These are phyloP conservation scores for Riparia riparia DNA, from an alignment of 2,113 vertebrate species.

Conservation along the genomic window DNA sequence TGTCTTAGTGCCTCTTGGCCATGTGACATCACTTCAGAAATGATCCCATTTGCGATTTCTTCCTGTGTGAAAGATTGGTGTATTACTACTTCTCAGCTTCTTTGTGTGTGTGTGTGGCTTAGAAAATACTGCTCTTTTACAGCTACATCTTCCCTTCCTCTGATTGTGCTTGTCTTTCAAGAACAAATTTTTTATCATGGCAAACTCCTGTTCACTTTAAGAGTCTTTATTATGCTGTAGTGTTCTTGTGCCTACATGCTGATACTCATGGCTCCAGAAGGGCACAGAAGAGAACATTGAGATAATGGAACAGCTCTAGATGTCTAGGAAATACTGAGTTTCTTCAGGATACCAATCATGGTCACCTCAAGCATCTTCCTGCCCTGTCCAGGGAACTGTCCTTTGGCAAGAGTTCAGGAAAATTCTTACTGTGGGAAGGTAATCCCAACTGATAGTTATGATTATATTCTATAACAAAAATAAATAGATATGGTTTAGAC, in stretches of 20 bases:
- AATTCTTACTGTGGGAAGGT: not conserved
- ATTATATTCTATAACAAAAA: not conserved
- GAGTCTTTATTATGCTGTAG: not conserved
- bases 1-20: not conserved
- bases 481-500: fast-evolving
- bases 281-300: not conserved
- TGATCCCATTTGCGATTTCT: not conserved
- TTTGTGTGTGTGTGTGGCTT: not conserved
- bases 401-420: not conserved
- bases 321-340: not conserved
- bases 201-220: not conserved
- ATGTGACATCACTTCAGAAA: not conserved
- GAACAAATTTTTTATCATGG: not conserved
- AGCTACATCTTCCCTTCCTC: not conserved
- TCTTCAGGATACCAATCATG: not conserved
- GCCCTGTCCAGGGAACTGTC: not conserved
- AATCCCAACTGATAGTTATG: not conserved
- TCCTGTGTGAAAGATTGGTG: not conserved
- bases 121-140: not conserved
- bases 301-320: not conserved
- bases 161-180: not conserved
- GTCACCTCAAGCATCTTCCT: not conserved
- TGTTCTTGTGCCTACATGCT: not conserved
- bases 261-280: not conserved
- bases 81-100: not conserved